A percentile compares a stretch with the other conserved stretches of the same genome.
Evolutionary conservation across 2,797 vertebrate genomes (phyloP).

Genomic region (Enoplosus armatus): DNA sequence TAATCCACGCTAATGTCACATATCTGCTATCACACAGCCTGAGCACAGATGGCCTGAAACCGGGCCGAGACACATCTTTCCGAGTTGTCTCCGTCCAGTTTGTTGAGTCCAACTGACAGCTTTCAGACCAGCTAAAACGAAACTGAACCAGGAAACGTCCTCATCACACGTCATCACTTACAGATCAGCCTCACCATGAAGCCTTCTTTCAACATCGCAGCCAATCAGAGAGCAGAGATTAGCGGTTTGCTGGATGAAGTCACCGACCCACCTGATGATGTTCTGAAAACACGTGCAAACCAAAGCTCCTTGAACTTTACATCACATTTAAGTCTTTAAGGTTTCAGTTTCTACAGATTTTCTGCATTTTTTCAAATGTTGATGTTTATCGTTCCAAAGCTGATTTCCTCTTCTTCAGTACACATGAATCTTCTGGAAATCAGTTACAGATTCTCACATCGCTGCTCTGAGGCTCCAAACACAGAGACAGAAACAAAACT

Average conservation of each 20-base stretch:
- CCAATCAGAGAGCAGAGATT: not conserved
- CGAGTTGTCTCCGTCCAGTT: not conserved
- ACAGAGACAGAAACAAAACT: slow-evolving; percentile 12
- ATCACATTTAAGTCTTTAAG: not conserved
- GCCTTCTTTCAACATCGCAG: not conserved
- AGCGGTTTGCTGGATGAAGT: no score
- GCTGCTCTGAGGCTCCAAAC: slow-evolving; percentile 9
- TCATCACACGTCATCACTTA: not conserved
- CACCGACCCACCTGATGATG: not conserved
- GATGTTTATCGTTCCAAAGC: not conserved
- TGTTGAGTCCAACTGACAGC: not conserved
- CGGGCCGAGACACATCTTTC: not conserved
- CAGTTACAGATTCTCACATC: slow-evolving; percentile 7
- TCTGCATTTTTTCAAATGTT: not conserved
- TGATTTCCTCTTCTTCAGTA: not conserved
- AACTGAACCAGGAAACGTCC: not conserved
- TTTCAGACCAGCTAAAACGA: not conserved
- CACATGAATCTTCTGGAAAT: slow-evolving; percentile 10
- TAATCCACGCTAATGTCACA: not conserved
- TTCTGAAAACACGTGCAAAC: not conserved
- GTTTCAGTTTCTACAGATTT: not conserved
- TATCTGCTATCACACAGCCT: not conserved
- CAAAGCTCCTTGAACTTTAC: not conserved
- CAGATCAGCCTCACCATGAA: not conserved
- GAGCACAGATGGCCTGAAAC: not conserved